Evolutionary conservation across 2,113 vertebrate species (phyloP).

Genomic region (Lampris megalopsis): DNA sequence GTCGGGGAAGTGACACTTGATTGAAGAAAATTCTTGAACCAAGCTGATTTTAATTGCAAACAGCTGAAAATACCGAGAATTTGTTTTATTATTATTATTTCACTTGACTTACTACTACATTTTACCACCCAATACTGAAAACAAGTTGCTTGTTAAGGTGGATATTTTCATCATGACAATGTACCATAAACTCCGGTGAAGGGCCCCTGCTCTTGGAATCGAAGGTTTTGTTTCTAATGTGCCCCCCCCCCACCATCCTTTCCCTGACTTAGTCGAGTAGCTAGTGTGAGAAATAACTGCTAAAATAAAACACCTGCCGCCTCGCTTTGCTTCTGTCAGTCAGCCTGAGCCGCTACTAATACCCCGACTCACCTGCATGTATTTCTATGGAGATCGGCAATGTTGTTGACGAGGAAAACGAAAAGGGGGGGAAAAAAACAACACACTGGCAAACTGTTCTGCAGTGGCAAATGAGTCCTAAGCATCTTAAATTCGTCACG

Average conservation of each 20-base stretch:
- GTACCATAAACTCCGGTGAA: constrained; percentile 57
- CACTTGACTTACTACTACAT: too few relatives aligned
- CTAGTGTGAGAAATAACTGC: constrained; percentile 36
- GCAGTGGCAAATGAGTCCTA: neutral
- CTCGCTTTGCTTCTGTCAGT: constrained; percentile 23
- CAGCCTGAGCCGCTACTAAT: constrained; percentile 26
- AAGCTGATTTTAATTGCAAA: too few relatives aligned
- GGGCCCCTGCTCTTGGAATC: constrained; percentile 57
- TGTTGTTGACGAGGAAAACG: neutral
- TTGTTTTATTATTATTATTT: too few relatives aligned
- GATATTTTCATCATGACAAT: neutral
- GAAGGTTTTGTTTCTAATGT: constrained; percentile 53
- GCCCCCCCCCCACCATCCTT: constrained; percentile 21
- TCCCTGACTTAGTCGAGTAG: constrained; percentile 33
- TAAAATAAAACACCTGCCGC: constrained; percentile 68
- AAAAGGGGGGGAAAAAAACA: neutral
- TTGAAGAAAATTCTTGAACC: too few relatives aligned
- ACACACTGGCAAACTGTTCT: neutral
- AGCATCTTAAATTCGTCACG: constrained; percentile 1
- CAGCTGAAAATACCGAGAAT: too few relatives aligned
- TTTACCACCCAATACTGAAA: too few relatives aligned
- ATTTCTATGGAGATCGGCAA: constrained; percentile 19
- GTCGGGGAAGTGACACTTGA: too few relatives aligned
- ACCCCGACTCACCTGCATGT: constrained; percentile 17
- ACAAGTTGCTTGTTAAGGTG: too few relatives aligned